Evolutionary conservation across 2,797 vertebrate species (phyloP).

Genomic region (Miichthys miiuy): DNA sequence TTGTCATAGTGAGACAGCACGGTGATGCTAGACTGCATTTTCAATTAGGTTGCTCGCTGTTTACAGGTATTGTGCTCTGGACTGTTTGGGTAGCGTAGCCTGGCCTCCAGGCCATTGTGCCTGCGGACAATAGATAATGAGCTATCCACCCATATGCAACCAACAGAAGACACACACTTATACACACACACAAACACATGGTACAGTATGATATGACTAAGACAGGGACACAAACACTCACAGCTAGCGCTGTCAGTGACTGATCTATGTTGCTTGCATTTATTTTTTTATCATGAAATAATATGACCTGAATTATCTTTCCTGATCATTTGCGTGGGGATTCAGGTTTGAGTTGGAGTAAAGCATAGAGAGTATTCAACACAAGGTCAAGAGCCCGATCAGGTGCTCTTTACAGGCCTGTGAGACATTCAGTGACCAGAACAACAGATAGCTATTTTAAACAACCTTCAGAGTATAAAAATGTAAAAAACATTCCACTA

Average conservation of each 20-base stretch:
- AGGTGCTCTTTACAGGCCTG: slow-evolving; percentile 57
- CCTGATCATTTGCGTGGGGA: slow-evolving; percentile 64
- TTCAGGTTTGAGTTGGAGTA: slow-evolving; percentile 70
- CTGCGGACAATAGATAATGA: slow-evolving; percentile 95
- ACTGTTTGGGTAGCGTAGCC: slow-evolving; percentile 77
- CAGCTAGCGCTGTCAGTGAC: slow-evolving; percentile 45
- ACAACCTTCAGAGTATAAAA: slow-evolving; percentile 19
- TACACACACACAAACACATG: slow-evolving; percentile 49
- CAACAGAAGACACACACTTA: slow-evolving; percentile 86
- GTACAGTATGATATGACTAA: slow-evolving; percentile 32
- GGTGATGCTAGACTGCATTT: slow-evolving; percentile 88
- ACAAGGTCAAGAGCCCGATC: slow-evolving; percentile 86
- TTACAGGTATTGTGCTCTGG: slow-evolving; percentile 87
- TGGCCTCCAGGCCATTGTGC: slow-evolving; percentile 89
- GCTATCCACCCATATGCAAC: slow-evolving; percentile 89
- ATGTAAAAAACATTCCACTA: background rate
- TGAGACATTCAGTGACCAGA: slow-evolving; percentile 43
- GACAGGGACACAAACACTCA: slow-evolving; percentile 52
- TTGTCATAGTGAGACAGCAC: slow-evolving; percentile 88
- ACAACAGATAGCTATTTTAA: slow-evolving; percentile 38
- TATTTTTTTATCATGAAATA: slow-evolving; percentile 42
- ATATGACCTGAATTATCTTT: slow-evolving; percentile 27
- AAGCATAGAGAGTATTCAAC: slow-evolving; percentile 69
- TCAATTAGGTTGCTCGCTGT: slow-evolving; percentile 90
- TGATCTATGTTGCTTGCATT: slow-evolving; percentile 77